Percentiles rank a stretch among this genome's conserved stretches.
Evolutionary conservation across 2,797 vertebrate genomes (phyloP).

Genomic region (Botia kubotai): DNA sequence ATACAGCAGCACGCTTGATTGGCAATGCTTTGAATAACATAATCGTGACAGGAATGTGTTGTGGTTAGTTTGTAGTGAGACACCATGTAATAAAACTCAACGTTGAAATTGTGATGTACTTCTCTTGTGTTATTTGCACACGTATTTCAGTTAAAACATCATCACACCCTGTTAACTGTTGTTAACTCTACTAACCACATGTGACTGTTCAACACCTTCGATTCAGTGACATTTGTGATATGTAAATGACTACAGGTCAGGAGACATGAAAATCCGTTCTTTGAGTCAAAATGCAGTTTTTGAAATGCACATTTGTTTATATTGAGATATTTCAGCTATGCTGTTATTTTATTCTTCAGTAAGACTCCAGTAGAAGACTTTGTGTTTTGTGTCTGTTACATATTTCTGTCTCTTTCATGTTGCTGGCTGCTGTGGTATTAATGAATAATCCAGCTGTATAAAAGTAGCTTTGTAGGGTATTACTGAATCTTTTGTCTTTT

Average conservation of each 20-base stretch:
- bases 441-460: neutral
- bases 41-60: neutral
- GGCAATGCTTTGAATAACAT: neutral
- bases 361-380: neutral
- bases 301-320: neutral
- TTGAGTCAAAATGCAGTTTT: too few species aligned
- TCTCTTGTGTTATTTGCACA: too few species aligned
- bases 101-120: too few species aligned
- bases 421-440: neutral
- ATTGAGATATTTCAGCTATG: neutral
- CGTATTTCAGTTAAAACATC: neutral
- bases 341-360: neutral
- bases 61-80: neutral
- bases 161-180: too few species aligned
- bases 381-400: conserved; percentile 17
- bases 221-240: too few species aligned
- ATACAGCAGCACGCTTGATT: neutral
- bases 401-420: conserved; percentile 34
- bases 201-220: too few species aligned
- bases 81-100: too few species aligned
- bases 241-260: too few species aligned
- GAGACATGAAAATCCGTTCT: too few species aligned
- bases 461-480: neutral
- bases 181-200: too few species aligned
- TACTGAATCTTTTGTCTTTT: neutral